phyloP scores from a whole-genome alignment of 2,113 vertebrate species.

The Anas platyrhynchos region DNA sequence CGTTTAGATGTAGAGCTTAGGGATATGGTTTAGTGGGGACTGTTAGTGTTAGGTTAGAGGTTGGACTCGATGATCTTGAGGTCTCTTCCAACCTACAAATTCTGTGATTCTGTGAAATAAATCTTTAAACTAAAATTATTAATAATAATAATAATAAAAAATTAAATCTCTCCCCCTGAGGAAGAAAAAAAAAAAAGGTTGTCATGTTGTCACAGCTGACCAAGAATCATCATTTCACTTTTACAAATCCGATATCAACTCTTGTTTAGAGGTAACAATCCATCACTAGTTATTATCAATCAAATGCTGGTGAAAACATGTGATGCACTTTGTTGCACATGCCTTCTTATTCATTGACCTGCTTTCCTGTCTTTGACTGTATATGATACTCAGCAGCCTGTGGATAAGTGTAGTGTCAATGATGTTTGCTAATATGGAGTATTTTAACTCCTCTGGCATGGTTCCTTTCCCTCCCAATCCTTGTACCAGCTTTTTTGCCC shows the following conservation, averaged over 20 bases:
- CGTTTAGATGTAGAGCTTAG: too few relatives aligned
- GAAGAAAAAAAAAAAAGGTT: neutral
- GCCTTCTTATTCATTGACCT: neutral
- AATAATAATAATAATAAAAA: too few relatives aligned
- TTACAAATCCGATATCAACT: neutral
- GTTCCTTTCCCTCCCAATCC: neutral
- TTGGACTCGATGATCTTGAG: too few relatives aligned
- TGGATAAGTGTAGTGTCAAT: neutral
- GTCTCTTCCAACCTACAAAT: too few relatives aligned
- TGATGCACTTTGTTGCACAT: neutral
- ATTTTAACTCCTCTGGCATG: neutral
- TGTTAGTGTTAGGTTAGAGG: too few relatives aligned
- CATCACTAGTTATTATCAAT: neutral
- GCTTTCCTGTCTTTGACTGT: fast-evolving
- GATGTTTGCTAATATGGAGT: neutral
- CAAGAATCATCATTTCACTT: neutral
- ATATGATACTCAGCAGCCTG: too few relatives aligned
- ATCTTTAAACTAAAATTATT: too few relatives aligned
- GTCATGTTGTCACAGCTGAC: neutral
- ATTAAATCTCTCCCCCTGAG: neutral
- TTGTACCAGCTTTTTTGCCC: too few relatives aligned
- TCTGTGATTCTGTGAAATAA: too few relatives aligned
- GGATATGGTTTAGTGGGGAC: too few relatives aligned
- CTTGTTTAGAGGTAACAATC: neutral
- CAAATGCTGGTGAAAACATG: neutral